These are phyloP conservation scores for Neosilurus mollespiculum DNA, from an alignment of 2,797 vertebrate species.

Conservation along the genomic window DNA sequence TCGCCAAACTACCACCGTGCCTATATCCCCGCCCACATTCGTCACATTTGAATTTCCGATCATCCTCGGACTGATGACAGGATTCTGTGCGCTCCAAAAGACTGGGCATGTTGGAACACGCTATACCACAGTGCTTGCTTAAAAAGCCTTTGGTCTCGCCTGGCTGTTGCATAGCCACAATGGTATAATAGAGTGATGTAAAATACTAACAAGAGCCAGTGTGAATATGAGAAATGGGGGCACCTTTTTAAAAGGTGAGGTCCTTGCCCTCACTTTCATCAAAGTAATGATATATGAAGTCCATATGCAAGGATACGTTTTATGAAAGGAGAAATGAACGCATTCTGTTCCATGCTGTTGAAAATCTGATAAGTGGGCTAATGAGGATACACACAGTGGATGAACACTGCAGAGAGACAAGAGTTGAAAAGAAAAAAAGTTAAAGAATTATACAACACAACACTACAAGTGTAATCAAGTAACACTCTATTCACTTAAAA, in stretches of 20 bases:
- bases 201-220: constrained; percentile 49
- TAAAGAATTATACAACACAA: neutral
- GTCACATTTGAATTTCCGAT: constrained; percentile 79
- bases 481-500: neutral
- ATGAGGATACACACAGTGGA: constrained; percentile 36
- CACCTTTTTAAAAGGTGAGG: constrained; percentile 44
- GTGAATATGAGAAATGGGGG: constrained; percentile 33
- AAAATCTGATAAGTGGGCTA: constrained; percentile 38
- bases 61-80: constrained; percentile 69
- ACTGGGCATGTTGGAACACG: constrained; percentile 67
- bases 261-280: constrained; percentile 38
- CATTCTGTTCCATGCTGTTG: constrained; percentile 48
- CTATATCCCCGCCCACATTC: constrained; percentile 84
- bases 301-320: constrained; percentile 42
- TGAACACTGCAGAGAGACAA: constrained; percentile 55
- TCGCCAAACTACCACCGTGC: constrained; percentile 83
- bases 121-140: constrained; percentile 69
- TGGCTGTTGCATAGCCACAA: constrained; percentile 68
- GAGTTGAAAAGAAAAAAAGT: neutral
- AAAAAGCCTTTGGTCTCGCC: constrained; percentile 67
- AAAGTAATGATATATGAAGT: constrained; percentile 35
- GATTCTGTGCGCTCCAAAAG: constrained; percentile 70
- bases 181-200: constrained; percentile 35
- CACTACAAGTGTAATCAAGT: neutral
- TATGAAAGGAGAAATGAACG: constrained; percentile 40